Conservation (phyloP, 1,140 invertebrate species). For the Steinernema khuongi region DNA sequence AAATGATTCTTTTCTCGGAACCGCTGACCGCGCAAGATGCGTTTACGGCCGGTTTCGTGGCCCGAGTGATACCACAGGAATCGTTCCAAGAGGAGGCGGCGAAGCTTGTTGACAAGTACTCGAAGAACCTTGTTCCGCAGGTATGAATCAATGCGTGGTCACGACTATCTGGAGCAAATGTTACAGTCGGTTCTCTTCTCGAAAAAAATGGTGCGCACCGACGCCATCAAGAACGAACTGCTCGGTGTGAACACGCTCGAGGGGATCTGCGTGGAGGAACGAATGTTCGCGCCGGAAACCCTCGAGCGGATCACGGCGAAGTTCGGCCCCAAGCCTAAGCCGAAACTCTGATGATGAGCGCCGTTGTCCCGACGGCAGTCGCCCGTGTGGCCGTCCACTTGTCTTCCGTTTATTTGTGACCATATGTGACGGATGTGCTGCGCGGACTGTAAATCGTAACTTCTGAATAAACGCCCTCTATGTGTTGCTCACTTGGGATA, state of each 20-base stretch:
- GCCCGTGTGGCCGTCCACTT: no score
- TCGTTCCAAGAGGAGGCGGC: conserved; percentile 21
- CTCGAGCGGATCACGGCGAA: neutral
- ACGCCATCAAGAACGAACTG: neutral
- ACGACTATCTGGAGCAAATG: neutral
- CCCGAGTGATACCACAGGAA: conserved; percentile 21
- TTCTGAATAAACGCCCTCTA: no score
- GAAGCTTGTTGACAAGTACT: conserved; percentile 12
- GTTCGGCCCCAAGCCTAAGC: neutral
- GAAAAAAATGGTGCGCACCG: neutral
- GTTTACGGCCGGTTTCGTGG: conserved; percentile 23
- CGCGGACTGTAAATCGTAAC: neutral
- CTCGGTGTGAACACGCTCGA: neutral
- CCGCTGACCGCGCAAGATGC: conserved; percentile 24
- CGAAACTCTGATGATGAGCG: neutral
- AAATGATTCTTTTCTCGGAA: conserved; percentile 35
- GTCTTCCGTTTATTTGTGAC: neutral
- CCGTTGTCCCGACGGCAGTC: no score
- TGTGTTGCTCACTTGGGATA: no score
- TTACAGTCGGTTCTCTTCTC: conserved; percentile 6
- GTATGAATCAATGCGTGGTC: neutral
- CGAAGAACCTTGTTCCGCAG: neutral
- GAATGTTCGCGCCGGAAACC: neutral
- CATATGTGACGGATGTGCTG: neutral
- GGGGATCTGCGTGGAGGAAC: neutral